These are phyloP conservation scores for Pinna nobilis DNA, from an alignment of 1,140 invertebrate genomes.

Conservation along the genomic window DNA sequence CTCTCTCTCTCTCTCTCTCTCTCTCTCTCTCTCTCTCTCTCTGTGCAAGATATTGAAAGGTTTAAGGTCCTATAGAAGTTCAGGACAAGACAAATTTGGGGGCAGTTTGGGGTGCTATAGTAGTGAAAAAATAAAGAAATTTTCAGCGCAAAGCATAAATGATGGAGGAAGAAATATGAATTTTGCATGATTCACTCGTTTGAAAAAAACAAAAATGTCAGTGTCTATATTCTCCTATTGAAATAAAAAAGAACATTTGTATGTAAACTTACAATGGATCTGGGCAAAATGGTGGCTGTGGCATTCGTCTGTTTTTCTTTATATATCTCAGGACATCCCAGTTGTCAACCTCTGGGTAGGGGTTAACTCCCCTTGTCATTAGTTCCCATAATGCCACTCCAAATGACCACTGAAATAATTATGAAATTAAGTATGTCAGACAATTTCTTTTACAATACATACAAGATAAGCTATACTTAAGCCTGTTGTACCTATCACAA, in stretches of 20 bases:
- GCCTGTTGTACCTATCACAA: too few relatives aligned
- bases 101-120: not conserved
- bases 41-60: too few relatives aligned
- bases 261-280: conserved; percentile 72
- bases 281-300: conserved; percentile 93
- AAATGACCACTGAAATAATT: conserved; percentile 87
- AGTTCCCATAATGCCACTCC: conserved; percentile 96
- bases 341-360: conserved; percentile 91
- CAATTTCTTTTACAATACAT: too few relatives aligned
- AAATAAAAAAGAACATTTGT: not conserved
- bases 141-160: not conserved
- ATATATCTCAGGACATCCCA: conserved; percentile 92
- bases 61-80: too few relatives aligned
- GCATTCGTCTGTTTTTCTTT: conserved; percentile 88
- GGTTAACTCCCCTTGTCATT: conserved; percentile 89
- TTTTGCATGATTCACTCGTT: too few relatives aligned
- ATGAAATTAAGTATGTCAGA: not conserved
- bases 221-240: not conserved
- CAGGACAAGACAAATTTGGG: too few relatives aligned
- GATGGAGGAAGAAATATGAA: not conserved
- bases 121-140: not conserved
- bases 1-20: too few relatives aligned
- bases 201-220: not conserved
- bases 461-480: too few relatives aligned
- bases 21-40: too few relatives aligned